Evolutionary conservation across 2,113 vertebrate genomes (phyloP).

Genomic region (Myotis davidii): DNA sequence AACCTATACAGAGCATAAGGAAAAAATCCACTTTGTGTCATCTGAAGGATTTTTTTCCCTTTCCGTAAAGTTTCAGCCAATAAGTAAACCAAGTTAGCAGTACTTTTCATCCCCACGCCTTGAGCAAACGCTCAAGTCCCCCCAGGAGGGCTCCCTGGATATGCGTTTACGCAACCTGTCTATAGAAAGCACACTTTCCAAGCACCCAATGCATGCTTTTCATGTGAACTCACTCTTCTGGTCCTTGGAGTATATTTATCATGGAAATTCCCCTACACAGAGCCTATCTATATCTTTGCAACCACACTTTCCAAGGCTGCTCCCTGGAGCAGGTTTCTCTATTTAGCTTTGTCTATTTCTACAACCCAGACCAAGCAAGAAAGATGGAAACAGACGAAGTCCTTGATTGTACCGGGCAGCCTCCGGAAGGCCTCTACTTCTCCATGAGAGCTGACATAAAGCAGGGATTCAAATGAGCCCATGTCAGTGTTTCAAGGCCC

Average conservation of each 20-base stretch:
- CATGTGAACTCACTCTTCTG: neutral
- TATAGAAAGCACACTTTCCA: neutral
- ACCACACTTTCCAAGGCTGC: conserved; percentile 34
- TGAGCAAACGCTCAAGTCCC: neutral
- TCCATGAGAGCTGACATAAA: neutral
- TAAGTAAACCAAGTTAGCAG: conserved; percentile 20
- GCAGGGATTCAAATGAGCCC: neutral
- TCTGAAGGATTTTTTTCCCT: neutral
- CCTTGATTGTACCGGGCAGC: neutral
- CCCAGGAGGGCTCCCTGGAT: neutral
- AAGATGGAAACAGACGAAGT: conserved; percentile 27
- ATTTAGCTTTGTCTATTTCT: conserved; percentile 37
- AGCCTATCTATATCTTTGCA: conserved; percentile 27
- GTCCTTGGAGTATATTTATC: neutral
- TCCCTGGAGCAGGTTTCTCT: neutral
- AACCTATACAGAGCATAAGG: neutral
- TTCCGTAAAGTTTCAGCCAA: conserved; percentile 38
- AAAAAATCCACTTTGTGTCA: conserved; percentile 47
- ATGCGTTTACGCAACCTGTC: neutral
- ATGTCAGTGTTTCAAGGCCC: neutral
- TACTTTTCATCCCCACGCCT: neutral
- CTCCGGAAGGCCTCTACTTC: neutral
- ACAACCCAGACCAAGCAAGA: neutral
- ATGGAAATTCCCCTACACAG: conserved; percentile 42
- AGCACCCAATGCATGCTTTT: neutral